These are phyloP conservation scores for Pseudotriccus pelzelni DNA, from an alignment of 2,797 vertebrate genomes.

Conservation along the genomic window DNA sequence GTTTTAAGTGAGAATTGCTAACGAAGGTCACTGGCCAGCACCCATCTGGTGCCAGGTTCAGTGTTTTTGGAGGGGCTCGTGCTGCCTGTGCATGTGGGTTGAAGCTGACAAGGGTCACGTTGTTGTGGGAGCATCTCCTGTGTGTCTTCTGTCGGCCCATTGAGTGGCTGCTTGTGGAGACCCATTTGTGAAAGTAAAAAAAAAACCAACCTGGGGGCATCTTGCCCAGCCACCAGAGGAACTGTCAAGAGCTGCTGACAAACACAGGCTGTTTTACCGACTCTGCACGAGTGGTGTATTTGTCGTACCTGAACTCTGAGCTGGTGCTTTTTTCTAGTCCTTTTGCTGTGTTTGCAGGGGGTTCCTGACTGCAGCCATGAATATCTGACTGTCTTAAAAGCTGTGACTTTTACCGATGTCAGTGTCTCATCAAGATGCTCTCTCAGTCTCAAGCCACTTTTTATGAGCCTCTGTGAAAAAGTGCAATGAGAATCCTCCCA, in stretches of 20 bases:
- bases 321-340: not conserved
- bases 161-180: not conserved
- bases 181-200: not conserved
- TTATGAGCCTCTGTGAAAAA: not conserved
- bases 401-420: not conserved
- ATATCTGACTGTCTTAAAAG: not conserved
- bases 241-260: not conserved
- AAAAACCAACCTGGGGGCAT: not conserved
- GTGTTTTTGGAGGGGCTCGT: fast-evolving
- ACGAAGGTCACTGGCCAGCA: not conserved
- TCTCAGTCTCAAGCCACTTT: not conserved
- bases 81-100: not conserved
- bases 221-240: not conserved
- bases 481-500: not conserved
- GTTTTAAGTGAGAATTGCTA: not conserved
- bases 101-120: not conserved
- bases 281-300: not conserved
- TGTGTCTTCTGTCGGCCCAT: not conserved
- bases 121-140: not conserved
- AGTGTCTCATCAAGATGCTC: not conserved
- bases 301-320: not conserved
- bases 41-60: not conserved
- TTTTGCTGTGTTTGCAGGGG: not conserved
- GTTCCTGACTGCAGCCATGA: not conserved
- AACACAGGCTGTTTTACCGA: not conserved